Evolutionary conservation across 2,797 vertebrate genomes (phyloP).

Genomic region (Gymnoscopelus microlampas): DNA sequence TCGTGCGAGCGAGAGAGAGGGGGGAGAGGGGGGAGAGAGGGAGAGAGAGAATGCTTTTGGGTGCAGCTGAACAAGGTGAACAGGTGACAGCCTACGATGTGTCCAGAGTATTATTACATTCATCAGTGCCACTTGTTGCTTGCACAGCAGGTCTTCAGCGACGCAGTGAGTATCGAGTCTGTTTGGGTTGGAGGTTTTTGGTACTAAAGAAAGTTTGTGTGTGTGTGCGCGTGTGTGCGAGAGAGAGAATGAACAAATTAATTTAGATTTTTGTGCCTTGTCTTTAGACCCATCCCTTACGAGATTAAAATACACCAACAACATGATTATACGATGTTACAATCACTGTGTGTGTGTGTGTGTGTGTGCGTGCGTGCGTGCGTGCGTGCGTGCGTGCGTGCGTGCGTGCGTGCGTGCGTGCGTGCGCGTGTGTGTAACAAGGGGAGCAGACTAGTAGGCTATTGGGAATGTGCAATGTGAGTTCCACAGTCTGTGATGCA

Average conservation of each 20-base stretch:
- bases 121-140: slow-evolving; percentile 2
- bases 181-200: background rate
- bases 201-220: background rate
- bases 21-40: background rate
- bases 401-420: too few relatives aligned
- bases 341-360: too few relatives aligned
- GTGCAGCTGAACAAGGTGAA: slow-evolving; percentile 23
- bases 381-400: too few relatives aligned
- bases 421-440: slow-evolving; percentile 20
- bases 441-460: slow-evolving; percentile 51
- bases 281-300: too few relatives aligned
- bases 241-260: too few relatives aligned
- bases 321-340: too few relatives aligned
- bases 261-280: too few relatives aligned
- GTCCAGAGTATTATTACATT: slow-evolving; percentile 33
- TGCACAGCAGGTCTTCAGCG: background rate
- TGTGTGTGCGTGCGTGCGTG: too few relatives aligned
- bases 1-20: background rate
- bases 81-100: slow-evolving; percentile 18
- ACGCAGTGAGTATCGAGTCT: background rate
- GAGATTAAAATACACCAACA: too few relatives aligned
- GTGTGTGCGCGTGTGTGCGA: too few relatives aligned
- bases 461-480: slow-evolving; percentile 74
- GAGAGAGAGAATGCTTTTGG: background rate
- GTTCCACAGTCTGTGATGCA: slow-evolving; percentile 69